Base-by-base conservation (phyloP, 2,888 invertebrate genomes). In the Papilio protenor region DNA sequence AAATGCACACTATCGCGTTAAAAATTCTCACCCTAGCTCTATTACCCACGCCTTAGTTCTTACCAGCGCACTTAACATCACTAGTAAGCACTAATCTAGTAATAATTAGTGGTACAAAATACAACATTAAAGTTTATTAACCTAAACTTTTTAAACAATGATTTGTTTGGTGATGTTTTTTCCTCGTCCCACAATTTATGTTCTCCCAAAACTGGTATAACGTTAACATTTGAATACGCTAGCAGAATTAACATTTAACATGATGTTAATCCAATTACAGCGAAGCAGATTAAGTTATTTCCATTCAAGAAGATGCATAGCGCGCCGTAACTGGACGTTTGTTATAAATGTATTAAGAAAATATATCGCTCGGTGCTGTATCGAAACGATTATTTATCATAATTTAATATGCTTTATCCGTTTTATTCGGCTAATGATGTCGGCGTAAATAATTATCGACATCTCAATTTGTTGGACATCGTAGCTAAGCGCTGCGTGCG, bases 381-480 rank as follows among this genome's bases (percentile, higher is more conserved):
- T 55, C 73, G 66, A 77, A 72, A 47, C 40, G 12, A 49, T 74
- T 77, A 74, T 66, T 73, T 47, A 75, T 77, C 66, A 77, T 66
- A 77, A 73, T 77, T 77, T 77, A 73, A 77, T 77, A 66, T 66
- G 66, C 66, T 77, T 73, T 77, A 77, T 77, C 73, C 75, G 73
- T 81, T 85, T 83, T 82, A 84, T 83, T 85, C 82, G 82, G 79
- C 84, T 86, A 87, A 86, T 87, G 88, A 85, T 84, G 85, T 80
- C 85, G 83, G 81, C 84, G 85, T 89, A 87, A 88, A 89, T 90
- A 89, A 90, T 89, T 85, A 87, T 85, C 81, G 86, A 89, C 85
- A 83, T 89, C 89, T 90, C 88, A 89, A 90, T 90, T 89, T 87
- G 87, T 87, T 84, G 81, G 71, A 75, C 79, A 85, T 86, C 83